phyloP scores from a whole-genome alignment of 2,797 vertebrate genomes.

The Microctenopoma steveboyesi region DNA sequence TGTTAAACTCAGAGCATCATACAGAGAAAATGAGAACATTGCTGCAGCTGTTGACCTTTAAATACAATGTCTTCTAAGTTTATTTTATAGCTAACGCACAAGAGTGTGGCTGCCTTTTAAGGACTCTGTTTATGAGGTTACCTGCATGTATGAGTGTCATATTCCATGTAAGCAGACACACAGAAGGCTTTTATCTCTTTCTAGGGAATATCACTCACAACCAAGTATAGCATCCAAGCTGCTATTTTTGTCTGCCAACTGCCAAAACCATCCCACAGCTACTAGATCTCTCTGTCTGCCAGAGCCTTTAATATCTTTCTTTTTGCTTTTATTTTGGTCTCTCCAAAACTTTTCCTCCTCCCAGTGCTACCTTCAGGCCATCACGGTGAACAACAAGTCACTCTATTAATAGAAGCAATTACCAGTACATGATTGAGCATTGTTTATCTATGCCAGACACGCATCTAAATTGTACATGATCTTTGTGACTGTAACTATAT shows the following conservation, averaged over 20 bases:
- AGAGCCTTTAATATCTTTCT: constrained; percentile 63
- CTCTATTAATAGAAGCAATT: constrained; percentile 71
- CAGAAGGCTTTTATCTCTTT: constrained; percentile 63
- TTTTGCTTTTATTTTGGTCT: constrained; percentile 23
- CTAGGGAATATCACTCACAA: constrained; percentile 53
- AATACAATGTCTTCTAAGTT: too few species aligned
- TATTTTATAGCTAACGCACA: not conserved
- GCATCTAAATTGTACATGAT: constrained; percentile 20
- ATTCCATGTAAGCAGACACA: constrained; percentile 33
- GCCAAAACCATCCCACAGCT: constrained; percentile 56
- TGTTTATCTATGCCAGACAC: constrained; percentile 54
- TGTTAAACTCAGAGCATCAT: constrained; percentile 10
- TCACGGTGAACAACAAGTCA: constrained; percentile 60
- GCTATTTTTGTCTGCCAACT: constrained; percentile 70
- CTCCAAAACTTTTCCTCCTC: not conserved
- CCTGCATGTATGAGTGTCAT: constrained; percentile 22
- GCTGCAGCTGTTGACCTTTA: too few species aligned
- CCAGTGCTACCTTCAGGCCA: constrained; percentile 33
- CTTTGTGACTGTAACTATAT: not conserved
- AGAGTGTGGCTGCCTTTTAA: not conserved
- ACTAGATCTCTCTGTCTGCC: constrained; percentile 38
- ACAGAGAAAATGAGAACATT: too few species aligned
- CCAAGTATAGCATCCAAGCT: constrained; percentile 65
- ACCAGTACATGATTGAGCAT: constrained; percentile 36
- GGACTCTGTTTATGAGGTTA: constrained; percentile 31